Conservation (phyloP, 2,888 invertebrate genomes). For the Sacculina carcini region DNA sequence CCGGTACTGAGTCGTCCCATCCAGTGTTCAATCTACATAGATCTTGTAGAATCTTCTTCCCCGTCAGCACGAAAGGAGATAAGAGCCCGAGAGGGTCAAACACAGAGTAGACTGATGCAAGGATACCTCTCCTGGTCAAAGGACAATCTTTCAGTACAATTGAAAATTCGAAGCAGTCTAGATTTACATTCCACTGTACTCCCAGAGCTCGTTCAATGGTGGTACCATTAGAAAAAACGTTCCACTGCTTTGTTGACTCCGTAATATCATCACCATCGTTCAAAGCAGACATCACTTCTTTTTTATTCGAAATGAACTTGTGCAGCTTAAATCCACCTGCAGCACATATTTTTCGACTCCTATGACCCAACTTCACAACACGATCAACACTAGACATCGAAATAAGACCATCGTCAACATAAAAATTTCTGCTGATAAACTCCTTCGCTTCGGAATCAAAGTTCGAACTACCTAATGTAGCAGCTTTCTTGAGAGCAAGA, state of each 20-base stretch:
- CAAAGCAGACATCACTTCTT: neutral
- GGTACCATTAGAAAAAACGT: neutral
- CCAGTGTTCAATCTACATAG: too few relatives aligned
- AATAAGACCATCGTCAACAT: conserved; percentile 1
- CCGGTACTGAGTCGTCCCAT: too few relatives aligned
- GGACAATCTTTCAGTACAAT: neutral
- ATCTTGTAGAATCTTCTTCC: too few relatives aligned
- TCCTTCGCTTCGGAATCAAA: neutral
- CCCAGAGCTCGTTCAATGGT: neutral
- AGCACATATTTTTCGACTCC: neutral
- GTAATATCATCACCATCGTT: neutral
- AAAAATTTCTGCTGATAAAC: neutral
- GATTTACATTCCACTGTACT: neutral
- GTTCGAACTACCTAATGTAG: neutral
- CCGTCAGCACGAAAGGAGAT: too few relatives aligned
- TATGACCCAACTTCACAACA: neutral
- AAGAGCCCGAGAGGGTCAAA: too few relatives aligned
- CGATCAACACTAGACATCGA: neutral
- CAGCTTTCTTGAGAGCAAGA: neutral
- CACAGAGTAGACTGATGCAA: too few relatives aligned
- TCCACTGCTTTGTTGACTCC: neutral
- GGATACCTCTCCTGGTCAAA: neutral
- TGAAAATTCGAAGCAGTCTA: neutral
- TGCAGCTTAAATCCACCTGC: conserved; percentile 1
- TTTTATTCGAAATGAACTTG: neutral